Conservation (phyloP, 2,888 invertebrate species). For the Plemyria rubiginata region DNA sequence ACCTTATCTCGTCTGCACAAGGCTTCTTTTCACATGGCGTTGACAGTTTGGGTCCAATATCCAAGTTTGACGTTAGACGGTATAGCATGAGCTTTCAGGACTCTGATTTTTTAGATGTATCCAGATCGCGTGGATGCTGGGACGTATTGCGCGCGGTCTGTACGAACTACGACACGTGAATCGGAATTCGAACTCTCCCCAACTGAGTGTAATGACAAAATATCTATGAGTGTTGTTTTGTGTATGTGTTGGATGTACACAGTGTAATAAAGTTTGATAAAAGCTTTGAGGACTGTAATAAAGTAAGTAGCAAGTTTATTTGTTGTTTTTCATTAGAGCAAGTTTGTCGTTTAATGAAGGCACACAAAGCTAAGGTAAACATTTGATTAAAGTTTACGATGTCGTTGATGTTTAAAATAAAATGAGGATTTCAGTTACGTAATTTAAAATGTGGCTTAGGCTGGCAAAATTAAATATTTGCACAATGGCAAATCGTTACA, state of each 20-base stretch:
- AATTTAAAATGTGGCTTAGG: conserved; percentile 1
- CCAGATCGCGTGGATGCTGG: conserved; percentile 65
- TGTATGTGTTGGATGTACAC: conserved; percentile 48
- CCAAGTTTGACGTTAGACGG: conserved; percentile 59
- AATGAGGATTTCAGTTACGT: conserved; percentile 18
- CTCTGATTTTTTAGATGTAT: conserved; percentile 80
- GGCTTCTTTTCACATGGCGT: conserved; percentile 15
- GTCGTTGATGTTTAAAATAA: conserved; percentile 9
- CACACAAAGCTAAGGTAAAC: conserved; percentile 12
- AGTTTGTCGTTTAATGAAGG: conserved; percentile 28
- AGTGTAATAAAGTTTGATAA: conserved; percentile 50
- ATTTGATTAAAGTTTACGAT: conserved; percentile 26
- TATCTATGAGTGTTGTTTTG: conserved; percentile 53
- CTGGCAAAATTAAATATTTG: conserved; percentile 2
- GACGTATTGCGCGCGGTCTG: conserved; percentile 59
- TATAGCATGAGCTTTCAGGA: conserved; percentile 79
- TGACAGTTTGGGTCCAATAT: conserved; percentile 39
- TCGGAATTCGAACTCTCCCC: conserved; percentile 28
- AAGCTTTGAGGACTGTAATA: conserved; percentile 41
- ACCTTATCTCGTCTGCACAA: conserved; percentile 16
- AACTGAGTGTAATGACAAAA: conserved; percentile 47
- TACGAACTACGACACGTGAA: conserved; percentile 38
- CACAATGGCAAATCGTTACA: neutral
- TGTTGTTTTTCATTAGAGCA: conserved; percentile 34
- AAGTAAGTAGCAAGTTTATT: conserved; percentile 52